Evolutionary conservation across 2,797 vertebrate species (phyloP), one percentile per base, ranked within the genome.

Genomic region (Pseudochromis fuscus): DNA sequence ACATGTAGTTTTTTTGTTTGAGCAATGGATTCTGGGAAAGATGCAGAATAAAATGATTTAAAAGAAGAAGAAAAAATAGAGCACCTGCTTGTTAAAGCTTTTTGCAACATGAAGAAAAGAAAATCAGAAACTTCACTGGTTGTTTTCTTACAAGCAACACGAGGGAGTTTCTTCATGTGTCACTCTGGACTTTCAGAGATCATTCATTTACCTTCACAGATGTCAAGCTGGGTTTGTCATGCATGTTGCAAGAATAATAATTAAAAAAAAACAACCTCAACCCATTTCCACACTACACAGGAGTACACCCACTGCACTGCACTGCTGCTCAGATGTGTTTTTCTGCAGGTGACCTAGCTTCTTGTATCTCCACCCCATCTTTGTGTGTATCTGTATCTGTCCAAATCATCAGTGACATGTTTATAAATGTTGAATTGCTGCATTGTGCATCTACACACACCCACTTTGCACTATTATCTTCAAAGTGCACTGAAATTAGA

Each of bases 401-500:
- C 44, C 38, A n/a, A 74, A 63, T 52, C 18, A 35, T 58, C 35
- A 60, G 44, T 58, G 76, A 69, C 69, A 4, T 24, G 48, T 50
- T 28, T 50, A 21, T 64, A 60, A 72, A 85, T 69, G 62, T 35
- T 53, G 27, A 38, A 70, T 59, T 60, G 50, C 59, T 23, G 11
- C 31, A 50, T 18, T 28, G 33, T 45, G 45, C 21, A 42, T 51
- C 18, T 30, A 7, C 21, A 25, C 37, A 19, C 45, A 57, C 50
- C 21, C 27, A 27, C 19, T n/a, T 66, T 38, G 25, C 35, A 50
- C 31, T 30, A n/a, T 19, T 23, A 42, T 64, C 67, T 75, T 77
- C 67, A 84, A 86, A 83, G 55, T 38, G 18, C 9, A 30, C 61
- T 67, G 55, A 58, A 57, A 73, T 79, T 79, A 78, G 58, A 75